These are phyloP conservation scores for Lepilemur ruficaudatus DNA, from an alignment of 2,797 vertebrate genomes.

Conservation along the genomic window DNA sequence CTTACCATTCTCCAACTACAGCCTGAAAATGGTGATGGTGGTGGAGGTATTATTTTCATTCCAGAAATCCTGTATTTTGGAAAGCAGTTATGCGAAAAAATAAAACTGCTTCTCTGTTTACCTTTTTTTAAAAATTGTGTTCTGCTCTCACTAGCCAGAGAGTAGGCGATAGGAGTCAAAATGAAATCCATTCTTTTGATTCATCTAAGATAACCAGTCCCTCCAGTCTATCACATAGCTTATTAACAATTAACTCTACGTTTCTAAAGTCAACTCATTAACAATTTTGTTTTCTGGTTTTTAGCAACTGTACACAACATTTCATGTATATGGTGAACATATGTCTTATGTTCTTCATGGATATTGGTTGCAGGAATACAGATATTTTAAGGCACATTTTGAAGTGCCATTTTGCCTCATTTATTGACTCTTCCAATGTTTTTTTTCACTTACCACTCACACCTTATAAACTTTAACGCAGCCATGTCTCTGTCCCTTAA, in stretches of 20 bases:
- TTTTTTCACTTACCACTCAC: neutral
- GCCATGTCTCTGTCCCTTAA: neutral
- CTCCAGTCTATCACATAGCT: neutral
- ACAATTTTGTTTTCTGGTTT: neutral
- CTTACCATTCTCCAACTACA: neutral
- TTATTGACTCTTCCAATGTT: neutral
- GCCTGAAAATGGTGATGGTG: neutral
- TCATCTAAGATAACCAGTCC: neutral
- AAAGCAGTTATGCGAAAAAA: neutral
- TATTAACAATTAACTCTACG: neutral
- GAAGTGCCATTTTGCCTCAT: neutral
- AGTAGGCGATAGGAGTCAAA: neutral
- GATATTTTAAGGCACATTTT: neutral
- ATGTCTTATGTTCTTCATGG: rapidly evolving
- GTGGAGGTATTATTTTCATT: neutral
- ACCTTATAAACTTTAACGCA: neutral
- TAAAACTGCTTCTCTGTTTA: neutral
- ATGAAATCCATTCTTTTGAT: neutral
- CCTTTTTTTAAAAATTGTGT: neutral
- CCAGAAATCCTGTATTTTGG: neutral
- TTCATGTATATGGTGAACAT: rapidly evolving
- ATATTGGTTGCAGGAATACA: neutral
- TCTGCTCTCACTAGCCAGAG: neutral
- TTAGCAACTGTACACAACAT: neutral
- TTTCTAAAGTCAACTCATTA: neutral